Conservation (phyloP, 2,888 invertebrate species). For the Cosmia trapezina region DNA sequence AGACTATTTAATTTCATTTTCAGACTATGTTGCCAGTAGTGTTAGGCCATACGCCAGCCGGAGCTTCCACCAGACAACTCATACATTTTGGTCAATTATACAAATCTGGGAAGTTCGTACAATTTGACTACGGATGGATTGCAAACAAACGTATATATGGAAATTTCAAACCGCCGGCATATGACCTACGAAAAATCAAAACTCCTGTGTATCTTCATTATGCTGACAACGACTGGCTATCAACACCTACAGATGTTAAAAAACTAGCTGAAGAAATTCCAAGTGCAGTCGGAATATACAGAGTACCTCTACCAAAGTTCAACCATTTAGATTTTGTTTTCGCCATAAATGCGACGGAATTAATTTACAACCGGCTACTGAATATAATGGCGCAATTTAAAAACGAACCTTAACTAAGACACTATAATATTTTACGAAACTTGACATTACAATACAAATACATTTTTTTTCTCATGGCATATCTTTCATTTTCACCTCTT, state of each 20-base stretch:
- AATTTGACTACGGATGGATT: constrained; percentile 87
- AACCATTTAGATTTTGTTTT: constrained; percentile 91
- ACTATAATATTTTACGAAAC: constrained; percentile 51
- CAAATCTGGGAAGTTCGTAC: constrained; percentile 84
- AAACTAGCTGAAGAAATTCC: constrained; percentile 81
- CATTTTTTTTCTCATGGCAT: constrained; percentile 32
- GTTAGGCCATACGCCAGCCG: constrained; percentile 88
- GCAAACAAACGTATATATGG: constrained; percentile 86
- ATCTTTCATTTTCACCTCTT: constrained; percentile 41
- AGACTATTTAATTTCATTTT: constrained; percentile 15
- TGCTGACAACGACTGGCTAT: constrained; percentile 88
- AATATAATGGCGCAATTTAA: constrained; percentile 84
- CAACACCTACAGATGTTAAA: constrained; percentile 84
- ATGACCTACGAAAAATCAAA: constrained; percentile 83
- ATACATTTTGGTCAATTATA: constrained; percentile 88
- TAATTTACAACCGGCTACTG: constrained; percentile 90
- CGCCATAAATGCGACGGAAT: constrained; percentile 89
- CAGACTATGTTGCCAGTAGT: constrained; percentile 89
- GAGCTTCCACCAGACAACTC: constrained; percentile 87
- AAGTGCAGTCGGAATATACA: constrained; percentile 84
- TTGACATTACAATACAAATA: constrained; percentile 57
- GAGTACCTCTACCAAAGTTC: constrained; percentile 85
- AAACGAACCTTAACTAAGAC: constrained; percentile 32
- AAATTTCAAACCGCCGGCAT: constrained; percentile 86
- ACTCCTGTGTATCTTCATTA: constrained; percentile 89